These are phyloP conservation scores for Babylonia areolata DNA, from an alignment of 1,140 invertebrate species.

Conservation along the genomic window DNA sequence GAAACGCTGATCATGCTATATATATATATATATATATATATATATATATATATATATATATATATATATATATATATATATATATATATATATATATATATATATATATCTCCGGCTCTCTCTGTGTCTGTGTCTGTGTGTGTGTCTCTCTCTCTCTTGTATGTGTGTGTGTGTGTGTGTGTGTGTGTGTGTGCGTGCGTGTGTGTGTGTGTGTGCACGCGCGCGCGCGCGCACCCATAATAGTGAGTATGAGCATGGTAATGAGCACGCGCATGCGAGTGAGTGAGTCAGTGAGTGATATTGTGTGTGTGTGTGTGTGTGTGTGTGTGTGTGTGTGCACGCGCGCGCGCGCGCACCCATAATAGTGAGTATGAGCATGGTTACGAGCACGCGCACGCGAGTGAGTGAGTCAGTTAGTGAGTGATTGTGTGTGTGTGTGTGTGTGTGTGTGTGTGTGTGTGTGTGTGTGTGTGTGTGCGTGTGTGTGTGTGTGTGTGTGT, in stretches of 20 bases:
- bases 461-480: slow-evolving; percentile 12
- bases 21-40: not conserved
- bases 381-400: not conserved
- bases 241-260: not conserved
- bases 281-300: not conserved
- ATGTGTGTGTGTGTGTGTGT: not conserved
- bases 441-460: slow-evolving; percentile 23
- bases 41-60: not conserved
- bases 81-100: not conserved
- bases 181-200: not conserved
- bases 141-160: not conserved
- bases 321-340: not conserved
- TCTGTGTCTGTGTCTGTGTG: slow-evolving; percentile 7
- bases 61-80: not conserved
- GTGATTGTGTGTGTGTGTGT: slow-evolving; percentile 3
- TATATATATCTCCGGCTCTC: too few relatives aligned
- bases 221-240: not conserved
- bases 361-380: not conserved
- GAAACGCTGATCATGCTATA: too few relatives aligned
- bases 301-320: slow-evolving; percentile 16
- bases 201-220: not conserved
- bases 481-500: slow-evolving; percentile 19
- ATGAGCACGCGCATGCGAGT: too few relatives aligned
- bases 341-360: not conserved
- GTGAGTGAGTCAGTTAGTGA: not conserved